phyloP scores from a whole-genome alignment of 2,888 invertebrate species.

The Exocentrus adspersus region DNA sequence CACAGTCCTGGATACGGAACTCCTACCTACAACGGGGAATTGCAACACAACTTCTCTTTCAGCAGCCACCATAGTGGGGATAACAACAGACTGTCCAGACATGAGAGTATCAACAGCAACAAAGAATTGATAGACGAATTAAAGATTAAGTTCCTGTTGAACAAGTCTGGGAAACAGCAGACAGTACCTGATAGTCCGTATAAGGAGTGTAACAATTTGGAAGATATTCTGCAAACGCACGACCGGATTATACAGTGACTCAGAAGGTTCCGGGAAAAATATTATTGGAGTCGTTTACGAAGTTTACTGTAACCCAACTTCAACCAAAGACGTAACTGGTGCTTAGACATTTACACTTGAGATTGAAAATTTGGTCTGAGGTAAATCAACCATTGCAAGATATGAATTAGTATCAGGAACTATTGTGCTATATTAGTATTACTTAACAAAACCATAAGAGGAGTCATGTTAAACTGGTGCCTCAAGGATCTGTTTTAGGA shows the following conservation, averaged over 20 bases:
- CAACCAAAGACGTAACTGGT: too few species aligned
- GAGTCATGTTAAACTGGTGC: background rate
- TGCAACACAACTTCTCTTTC: background rate
- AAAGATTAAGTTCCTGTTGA: conserved; percentile 44
- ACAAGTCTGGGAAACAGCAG: conserved; percentile 8
- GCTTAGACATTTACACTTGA: too few species aligned
- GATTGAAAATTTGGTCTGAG: too few species aligned
- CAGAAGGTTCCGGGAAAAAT: too few species aligned
- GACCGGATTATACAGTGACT: conserved; percentile 28
- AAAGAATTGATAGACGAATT: conserved; percentile 49
- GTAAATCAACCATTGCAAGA: too few species aligned
- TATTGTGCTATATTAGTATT: too few species aligned
- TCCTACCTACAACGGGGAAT: background rate
- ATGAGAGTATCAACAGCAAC: conserved; percentile 49
- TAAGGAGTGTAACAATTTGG: conserved; percentile 43
- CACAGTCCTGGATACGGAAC: background rate
- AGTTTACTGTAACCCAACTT: too few species aligned
- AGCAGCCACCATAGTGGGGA: background rate
- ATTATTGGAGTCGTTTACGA: too few species aligned
- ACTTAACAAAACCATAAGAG: too few species aligned
- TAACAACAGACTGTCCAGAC: conserved; percentile 30
- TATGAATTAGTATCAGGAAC: too few species aligned
- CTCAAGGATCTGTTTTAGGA: background rate
- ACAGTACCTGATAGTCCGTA: conserved; percentile 38
- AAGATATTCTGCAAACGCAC: conserved; percentile 42